Conservation (phyloP, 1,140 invertebrate species). For the Sinella curviseta region DNA sequence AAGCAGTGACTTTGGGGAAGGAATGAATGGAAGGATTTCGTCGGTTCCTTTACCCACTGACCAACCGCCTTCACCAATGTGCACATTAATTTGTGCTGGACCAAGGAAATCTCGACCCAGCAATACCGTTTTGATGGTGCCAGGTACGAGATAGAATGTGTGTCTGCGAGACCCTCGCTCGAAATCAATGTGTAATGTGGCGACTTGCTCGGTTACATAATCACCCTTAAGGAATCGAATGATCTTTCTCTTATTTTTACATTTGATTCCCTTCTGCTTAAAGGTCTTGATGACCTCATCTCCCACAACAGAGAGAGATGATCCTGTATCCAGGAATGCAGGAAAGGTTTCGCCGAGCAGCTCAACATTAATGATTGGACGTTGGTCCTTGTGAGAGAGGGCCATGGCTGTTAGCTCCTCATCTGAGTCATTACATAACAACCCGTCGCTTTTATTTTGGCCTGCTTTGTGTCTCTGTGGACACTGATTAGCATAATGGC, state of each 20-base stretch:
- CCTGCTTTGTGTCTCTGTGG: neutral
- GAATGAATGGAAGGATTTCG: neutral
- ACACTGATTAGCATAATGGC: neutral
- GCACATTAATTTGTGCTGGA: constrained; percentile 3
- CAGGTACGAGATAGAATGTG: constrained; percentile 30
- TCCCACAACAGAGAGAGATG: constrained; percentile 25
- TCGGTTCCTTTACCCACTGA: neutral
- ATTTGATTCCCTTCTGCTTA: constrained; percentile 26
- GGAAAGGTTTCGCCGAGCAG: constrained; percentile 15
- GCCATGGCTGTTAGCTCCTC: neutral
- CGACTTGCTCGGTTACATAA: neutral
- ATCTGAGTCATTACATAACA: neutral
- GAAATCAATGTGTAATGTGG: constrained; percentile 3
- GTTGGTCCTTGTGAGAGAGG: neutral
- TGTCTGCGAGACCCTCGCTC: neutral
- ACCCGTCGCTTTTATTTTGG: neutral
- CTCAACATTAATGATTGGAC: constrained; percentile 28
- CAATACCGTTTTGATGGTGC: constrained; percentile 4
- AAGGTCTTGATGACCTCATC: constrained; percentile 17
- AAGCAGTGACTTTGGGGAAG: neutral
- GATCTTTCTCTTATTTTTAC: neutral
- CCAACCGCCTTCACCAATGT: constrained; percentile 22
- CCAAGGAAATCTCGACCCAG: constrained; percentile 41
- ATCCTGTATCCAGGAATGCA: constrained; percentile 34
- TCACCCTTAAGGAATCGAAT: constrained; percentile 1